Percentiles rank a stretch among this genome's conserved stretches.
These are phyloP conservation scores for Paedocypris micromegethes DNA, from an alignment of 2,797 vertebrate genomes.

Conservation along the genomic window DNA sequence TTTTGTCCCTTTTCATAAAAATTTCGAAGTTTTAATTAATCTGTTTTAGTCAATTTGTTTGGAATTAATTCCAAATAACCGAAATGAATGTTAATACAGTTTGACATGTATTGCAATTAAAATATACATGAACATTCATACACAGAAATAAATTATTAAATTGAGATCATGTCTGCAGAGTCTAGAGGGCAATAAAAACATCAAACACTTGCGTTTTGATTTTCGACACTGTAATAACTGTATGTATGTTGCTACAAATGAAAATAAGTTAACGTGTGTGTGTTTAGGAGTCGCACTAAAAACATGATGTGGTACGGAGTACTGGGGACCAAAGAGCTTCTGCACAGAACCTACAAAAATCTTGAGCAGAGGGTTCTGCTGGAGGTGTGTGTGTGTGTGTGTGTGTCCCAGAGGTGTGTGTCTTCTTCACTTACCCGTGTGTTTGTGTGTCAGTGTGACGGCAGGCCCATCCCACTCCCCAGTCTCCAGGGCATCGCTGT, in stretches of 20 bases:
- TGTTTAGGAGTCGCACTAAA: constrained; percentile 86
- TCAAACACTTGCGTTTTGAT: too few species aligned
- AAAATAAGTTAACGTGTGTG: constrained; percentile 12
- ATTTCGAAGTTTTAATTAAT: too few species aligned
- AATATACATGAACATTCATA: too few species aligned
- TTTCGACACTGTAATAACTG: not conserved
- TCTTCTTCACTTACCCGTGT: constrained; percentile 5
- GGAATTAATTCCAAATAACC: too few species aligned
- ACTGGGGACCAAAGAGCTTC: constrained; percentile 89
- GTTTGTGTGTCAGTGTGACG: constrained; percentile 76
- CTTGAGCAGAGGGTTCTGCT: constrained; percentile 90
- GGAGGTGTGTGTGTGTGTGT: constrained; percentile 71
- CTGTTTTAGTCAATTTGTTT: too few species aligned
- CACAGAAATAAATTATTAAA: too few species aligned
- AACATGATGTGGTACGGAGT: constrained; percentile 99
- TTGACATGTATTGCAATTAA: too few species aligned
- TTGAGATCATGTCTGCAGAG: too few species aligned
- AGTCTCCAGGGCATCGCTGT: constrained; percentile 96
- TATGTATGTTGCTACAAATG: constrained; percentile 3
- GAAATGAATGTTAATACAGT: too few species aligned
- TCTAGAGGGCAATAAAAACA: too few species aligned
- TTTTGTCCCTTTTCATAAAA: too few species aligned
- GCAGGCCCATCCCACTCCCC: constrained; percentile 87
- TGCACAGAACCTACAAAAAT: constrained; percentile 94
- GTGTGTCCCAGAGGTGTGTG: not conserved